phyloP scores from a whole-genome alignment of 1,140 invertebrate species.

The Penaeus chinensis region DNA sequence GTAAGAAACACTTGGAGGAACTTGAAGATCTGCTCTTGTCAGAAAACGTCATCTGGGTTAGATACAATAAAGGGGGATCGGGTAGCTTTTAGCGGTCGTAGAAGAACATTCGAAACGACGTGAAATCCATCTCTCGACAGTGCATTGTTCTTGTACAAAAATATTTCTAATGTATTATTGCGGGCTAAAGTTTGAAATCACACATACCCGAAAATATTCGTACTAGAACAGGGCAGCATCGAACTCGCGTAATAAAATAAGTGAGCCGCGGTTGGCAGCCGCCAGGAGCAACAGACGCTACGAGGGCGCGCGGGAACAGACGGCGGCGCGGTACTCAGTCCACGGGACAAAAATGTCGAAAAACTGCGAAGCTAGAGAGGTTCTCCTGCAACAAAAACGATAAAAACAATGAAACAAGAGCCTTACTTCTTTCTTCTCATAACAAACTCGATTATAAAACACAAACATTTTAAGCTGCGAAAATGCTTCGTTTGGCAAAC shows the following conservation, averaged over 20 bases:
- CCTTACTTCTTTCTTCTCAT: too few species aligned
- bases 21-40: constrained; percentile 51
- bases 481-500: too few species aligned
- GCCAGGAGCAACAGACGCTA: constrained; percentile 1
- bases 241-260: background rate
- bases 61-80: constrained; percentile 2
- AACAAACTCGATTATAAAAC: too few species aligned
- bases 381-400: too few species aligned
- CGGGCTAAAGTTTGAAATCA: constrained; percentile 34
- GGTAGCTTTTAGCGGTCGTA: constrained; percentile 1
- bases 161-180: constrained; percentile 23
- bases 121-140: constrained; percentile 15
- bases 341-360: too few species aligned
- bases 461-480: too few species aligned
- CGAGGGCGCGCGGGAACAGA: background rate
- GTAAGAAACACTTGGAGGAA: constrained; percentile 59
- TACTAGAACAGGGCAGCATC: constrained; percentile 24
- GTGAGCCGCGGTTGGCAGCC: background rate
- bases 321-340: too few species aligned
- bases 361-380: too few species aligned
- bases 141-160: constrained; percentile 28
- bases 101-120: background rate
- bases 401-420: too few species aligned
- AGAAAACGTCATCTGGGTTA: constrained; percentile 33
- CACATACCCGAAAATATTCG: constrained; percentile 22